Percentiles rank a stretch among this genome's conserved stretches.
These are phyloP conservation scores for Lethenteron reissneri DNA, from an alignment of 2,113 vertebrate genomes.

Conservation along the genomic window DNA sequence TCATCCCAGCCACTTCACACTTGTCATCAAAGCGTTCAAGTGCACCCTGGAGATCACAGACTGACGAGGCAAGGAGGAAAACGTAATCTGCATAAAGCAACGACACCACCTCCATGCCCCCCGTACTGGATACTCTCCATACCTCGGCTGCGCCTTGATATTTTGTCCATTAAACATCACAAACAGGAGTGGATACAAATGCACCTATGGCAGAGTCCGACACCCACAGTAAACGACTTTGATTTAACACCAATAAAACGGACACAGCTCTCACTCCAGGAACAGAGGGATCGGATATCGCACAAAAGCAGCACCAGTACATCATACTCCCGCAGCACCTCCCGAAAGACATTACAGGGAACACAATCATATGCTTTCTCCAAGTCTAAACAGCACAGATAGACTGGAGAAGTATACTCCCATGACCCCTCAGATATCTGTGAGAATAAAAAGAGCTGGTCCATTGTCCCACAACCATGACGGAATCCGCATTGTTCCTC, in stretches of 20 bases:
- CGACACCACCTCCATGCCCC: too few relatives aligned
- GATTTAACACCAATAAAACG: background rate
- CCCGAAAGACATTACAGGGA: background rate
- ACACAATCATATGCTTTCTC: background rate
- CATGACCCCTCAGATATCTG: background rate
- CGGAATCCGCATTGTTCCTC: background rate
- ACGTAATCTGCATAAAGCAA: too few relatives aligned
- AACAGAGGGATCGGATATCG: background rate
- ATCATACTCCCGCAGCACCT: background rate
- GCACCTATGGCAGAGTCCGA: background rate
- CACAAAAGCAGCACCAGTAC: background rate
- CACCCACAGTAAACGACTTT: background rate
- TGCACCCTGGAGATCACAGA: too few relatives aligned
- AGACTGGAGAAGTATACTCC: background rate
- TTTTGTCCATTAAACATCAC: background rate
- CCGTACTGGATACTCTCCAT: too few relatives aligned
- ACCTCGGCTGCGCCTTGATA: too few relatives aligned
- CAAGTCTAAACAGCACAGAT: background rate
- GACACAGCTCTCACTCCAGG: background rate
- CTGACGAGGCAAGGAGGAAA: too few relatives aligned
- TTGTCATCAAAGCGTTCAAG: too few relatives aligned
- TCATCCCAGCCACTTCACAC: background rate
- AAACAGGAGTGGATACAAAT: background rate
- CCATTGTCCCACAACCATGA: conserved; percentile 5
- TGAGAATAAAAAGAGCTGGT: conserved; percentile 3